Evolutionary conservation across 2,797 vertebrate species (phyloP), one percentile per base, ranked within the genome.

Genomic region (Propithecus perrieri): DNA sequence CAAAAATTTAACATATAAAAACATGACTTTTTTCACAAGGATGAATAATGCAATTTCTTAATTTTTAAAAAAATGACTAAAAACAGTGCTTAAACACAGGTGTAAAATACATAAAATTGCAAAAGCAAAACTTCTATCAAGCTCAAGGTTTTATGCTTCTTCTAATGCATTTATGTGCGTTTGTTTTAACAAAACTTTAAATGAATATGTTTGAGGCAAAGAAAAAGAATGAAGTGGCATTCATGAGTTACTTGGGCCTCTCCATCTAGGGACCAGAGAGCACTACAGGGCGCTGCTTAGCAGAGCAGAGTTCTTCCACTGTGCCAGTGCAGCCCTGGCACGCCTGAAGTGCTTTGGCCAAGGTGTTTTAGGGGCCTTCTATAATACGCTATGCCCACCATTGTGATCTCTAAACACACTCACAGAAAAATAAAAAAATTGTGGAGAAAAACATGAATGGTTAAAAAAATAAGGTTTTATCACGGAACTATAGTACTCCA

Each of bases 201-300:
- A 13, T 6, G 30, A 41, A 2, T 17, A 35, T 59, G 11, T 53
- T 67, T 53, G 78, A 74, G 61, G 30, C 35, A 41, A 63, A 79
- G 30, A 75, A 20, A 41, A 85, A 30, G 38, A 48, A 33, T 43
- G 35, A 76, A 4, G 43, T 14, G 24, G n/a, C 46, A 28, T 22
- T 63, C 35, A 30, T 30, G 53, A 20, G 55, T 35, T 28, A 24
- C 55, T 15, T 41, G 48, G 38, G 24, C 18, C 4, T 9, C 38
- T 67, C 35, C 38, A 14, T 69, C 41, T 20, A 43, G 61, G 38
- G 7, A 41, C 65, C 2, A 72, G 55, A 59, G 48, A 28, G 28
- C 30, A 28, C 5, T 0, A 7, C 3, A 57, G 26, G 35, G 26
- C 24, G n/a, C 17, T 2, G 13, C 5, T 7, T 5, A 24, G 35